Percentiles rank a stretch among this genome's conserved stretches.
Evolutionary conservation across 2,888 invertebrate species (phyloP).

Genomic region (Neoascia interrupta): DNA sequence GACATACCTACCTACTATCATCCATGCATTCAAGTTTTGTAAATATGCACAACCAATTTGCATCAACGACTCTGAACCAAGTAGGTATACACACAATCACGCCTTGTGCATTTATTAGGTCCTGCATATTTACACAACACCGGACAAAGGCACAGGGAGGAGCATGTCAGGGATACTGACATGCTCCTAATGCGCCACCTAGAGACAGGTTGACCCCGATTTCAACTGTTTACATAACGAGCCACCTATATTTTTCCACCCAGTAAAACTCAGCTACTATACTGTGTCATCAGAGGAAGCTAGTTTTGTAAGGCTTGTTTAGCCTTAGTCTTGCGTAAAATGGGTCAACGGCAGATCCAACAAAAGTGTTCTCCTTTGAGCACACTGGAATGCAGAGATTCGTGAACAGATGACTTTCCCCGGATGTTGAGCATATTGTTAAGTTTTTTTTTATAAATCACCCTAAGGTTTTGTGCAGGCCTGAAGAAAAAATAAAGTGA

Average conservation of each 20-base stretch:
- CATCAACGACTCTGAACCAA: slow-evolving; percentile 39
- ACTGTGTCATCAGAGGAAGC: too few species aligned
- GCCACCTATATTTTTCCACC: slow-evolving; percentile 23
- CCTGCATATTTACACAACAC: slow-evolving; percentile 33
- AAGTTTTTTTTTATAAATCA: not conserved
- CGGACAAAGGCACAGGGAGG: slow-evolving; percentile 24
- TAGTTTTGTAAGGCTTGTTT: too few species aligned
- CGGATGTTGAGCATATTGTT: not conserved
- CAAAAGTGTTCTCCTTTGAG: slow-evolving; percentile 34
- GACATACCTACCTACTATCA: not conserved
- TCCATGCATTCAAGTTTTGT: not conserved
- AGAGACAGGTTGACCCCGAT: slow-evolving; percentile 54
- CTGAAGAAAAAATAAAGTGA: slow-evolving; percentile 23
- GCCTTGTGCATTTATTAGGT: slow-evolving; percentile 46
- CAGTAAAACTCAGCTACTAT: not conserved
- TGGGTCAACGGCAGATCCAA: slow-evolving; percentile 58
- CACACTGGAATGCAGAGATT: not conserved
- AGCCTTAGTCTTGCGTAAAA: slow-evolving; percentile 45
- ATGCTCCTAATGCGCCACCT: slow-evolving; percentile 26
- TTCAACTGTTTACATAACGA: slow-evolving; percentile 53
- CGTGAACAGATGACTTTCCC: not conserved
- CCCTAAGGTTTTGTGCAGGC: not conserved
- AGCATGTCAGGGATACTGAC: slow-evolving; percentile 40
- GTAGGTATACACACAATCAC: not conserved
- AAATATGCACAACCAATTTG: slow-evolving; percentile 60